A percentile compares a stretch with the other conserved stretches of the same genome.
Conservation (phyloP, 2,113 vertebrate species). For the Tapirus terrestris region DNA sequence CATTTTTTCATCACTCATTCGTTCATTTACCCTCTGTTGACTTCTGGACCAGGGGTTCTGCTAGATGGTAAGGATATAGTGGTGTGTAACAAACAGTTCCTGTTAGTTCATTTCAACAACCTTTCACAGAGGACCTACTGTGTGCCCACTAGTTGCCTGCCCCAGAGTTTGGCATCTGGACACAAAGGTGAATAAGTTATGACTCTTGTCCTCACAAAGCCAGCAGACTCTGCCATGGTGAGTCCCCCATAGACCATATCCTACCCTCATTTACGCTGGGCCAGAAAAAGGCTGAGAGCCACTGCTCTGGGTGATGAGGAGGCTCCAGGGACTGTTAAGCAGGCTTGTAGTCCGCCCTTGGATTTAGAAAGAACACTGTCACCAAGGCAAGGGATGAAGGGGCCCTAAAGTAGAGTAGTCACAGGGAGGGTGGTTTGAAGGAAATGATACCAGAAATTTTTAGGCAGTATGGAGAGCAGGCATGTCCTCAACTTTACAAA, state of each 20-base stretch:
- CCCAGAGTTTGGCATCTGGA: neutral
- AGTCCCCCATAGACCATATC: no score
- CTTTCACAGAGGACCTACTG: neutral
- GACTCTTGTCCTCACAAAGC: neutral
- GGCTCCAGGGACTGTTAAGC: neutral
- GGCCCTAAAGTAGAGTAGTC: neutral
- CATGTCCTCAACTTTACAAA: neutral
- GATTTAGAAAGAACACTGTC: neutral
- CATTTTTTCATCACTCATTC: neutral
- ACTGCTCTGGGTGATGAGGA: neutral
- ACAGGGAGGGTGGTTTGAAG: neutral
- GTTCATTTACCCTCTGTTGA: neutral
- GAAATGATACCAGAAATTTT: neutral
- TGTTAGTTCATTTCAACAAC: neutral
- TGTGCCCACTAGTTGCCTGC: neutral
- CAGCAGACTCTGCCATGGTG: neutral
- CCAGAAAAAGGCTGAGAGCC: neutral
- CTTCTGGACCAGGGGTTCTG: neutral
- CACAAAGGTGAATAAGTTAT: neutral
- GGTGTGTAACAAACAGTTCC: neutral
- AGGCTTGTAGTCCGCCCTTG: neutral
- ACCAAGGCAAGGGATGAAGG: neutral
- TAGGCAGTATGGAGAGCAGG: neutral
- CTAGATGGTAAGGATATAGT: neutral
- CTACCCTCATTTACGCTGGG: neutral